Percentiles rank a stretch among this genome's conserved stretches.
Evolutionary conservation across 2,888 invertebrate species (phyloP).

Genomic region (Stegana nigrithorax): DNA sequence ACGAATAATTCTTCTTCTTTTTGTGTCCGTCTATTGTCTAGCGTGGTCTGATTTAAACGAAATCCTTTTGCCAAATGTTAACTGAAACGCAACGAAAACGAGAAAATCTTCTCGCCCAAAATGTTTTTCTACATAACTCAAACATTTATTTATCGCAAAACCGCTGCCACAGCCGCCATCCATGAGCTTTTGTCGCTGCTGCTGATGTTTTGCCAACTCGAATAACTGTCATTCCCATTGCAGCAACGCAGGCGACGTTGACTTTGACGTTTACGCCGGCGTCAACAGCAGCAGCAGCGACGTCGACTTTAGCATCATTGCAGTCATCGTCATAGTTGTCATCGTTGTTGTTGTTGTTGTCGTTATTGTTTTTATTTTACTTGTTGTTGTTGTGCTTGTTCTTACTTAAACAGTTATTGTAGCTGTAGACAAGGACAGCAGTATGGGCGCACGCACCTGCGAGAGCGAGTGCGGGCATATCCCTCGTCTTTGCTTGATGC

Average conservation of each 20-base stretch:
- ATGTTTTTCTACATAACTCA: slow-evolving; percentile 69
- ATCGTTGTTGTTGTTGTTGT: slow-evolving; percentile 10
- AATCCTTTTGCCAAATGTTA: slow-evolving; percentile 68
- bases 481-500: neutral
- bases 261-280: slow-evolving; percentile 13
- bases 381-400: slow-evolving; percentile 29
- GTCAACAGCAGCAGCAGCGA: slow-evolving; percentile 13
- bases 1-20: slow-evolving; percentile 8
- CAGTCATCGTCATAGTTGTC: slow-evolving; percentile 1
- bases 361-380: slow-evolving; percentile 28
- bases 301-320: neutral
- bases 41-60: slow-evolving; percentile 64
- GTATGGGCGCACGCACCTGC: neutral
- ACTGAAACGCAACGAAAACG: slow-evolving; percentile 66
- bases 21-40: slow-evolving; percentile 34
- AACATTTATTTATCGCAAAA: slow-evolving; percentile 69
- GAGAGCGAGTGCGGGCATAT: neutral
- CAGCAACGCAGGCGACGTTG: slow-evolving; percentile 35
- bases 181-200: slow-evolving; percentile 63
- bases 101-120: slow-evolving; percentile 68
- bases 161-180: slow-evolving; percentile 68
- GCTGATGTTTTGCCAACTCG: slow-evolving; percentile 62
- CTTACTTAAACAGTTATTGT: slow-evolving; percentile 25
- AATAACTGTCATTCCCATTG: slow-evolving; percentile 62
- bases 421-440: slow-evolving; percentile 48